Percentiles rank a stretch among this genome's conserved stretches.
Evolutionary conservation across 2,113 vertebrate species (phyloP).

Genomic region (Leptobrachium ailaonicum): DNA sequence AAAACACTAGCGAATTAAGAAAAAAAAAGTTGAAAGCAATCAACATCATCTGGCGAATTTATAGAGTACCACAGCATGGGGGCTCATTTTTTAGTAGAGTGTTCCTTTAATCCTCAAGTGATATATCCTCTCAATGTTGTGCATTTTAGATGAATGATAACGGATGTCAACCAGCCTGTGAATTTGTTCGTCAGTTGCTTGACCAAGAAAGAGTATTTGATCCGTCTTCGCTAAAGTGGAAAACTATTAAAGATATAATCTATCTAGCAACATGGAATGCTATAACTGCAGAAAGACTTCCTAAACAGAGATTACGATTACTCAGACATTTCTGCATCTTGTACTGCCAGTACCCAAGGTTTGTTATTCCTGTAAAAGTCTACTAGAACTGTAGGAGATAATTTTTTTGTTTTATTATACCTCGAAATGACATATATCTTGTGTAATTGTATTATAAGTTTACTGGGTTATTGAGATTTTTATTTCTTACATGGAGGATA

Average conservation of each 20-base stretch:
- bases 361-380: background rate
- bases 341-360: constrained; percentile 35
- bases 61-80: too few species aligned
- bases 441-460: too few species aligned
- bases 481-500: too few species aligned
- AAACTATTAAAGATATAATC: constrained; percentile 27
- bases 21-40: too few species aligned
- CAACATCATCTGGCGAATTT: too few species aligned
- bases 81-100: too few species aligned
- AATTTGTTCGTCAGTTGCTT: constrained; percentile 44
- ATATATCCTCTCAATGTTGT: background rate
- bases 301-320: constrained; percentile 3
- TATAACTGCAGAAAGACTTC: background rate
- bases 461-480: too few species aligned
- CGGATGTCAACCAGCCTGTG: constrained; percentile 28
- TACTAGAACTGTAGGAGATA: too few species aligned
- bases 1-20: too few species aligned
- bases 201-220: constrained; percentile 41
- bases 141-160: constrained; percentile 25
- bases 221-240: constrained; percentile 33
- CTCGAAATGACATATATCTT: too few species aligned
- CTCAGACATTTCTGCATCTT: constrained; percentile 38
- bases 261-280: constrained; percentile 31
- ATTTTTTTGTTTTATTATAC: too few species aligned
- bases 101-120: too few species aligned